These are phyloP conservation scores for Xiphydria camelus DNA, from an alignment of 2,888 invertebrate genomes.

Conservation along the genomic window DNA sequence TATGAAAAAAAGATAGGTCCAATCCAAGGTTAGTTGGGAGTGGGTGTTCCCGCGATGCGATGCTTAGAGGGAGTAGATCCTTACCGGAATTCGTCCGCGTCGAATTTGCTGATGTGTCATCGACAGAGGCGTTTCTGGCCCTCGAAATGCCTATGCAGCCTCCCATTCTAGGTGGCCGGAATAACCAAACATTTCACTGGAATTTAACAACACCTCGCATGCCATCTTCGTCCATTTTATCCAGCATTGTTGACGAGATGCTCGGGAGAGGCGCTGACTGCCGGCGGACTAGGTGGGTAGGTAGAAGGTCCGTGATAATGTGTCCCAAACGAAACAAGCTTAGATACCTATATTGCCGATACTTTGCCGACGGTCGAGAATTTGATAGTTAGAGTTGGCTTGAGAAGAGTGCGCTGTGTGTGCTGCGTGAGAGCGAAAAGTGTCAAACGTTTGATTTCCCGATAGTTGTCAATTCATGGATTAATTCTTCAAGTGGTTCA, in stretches of 20 bases:
- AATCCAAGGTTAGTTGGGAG: conserved; percentile 47
- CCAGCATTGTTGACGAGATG: conserved; percentile 1
- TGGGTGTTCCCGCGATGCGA: conserved; percentile 19
- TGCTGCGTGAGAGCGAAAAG: too few species aligned
- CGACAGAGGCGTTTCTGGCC: conserved; percentile 79
- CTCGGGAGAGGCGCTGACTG: conserved; percentile 31
- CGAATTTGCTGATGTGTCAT: conserved; percentile 78
- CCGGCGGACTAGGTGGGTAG: too few species aligned
- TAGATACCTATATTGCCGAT: too few species aligned
- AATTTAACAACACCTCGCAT: conserved; percentile 54
- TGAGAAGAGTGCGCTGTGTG: too few species aligned
- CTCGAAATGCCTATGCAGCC: conserved; percentile 86
- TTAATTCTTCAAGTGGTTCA: too few species aligned
- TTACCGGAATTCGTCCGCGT: conserved; percentile 82
- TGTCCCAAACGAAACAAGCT: too few species aligned
- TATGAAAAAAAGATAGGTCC: conserved; percentile 10
- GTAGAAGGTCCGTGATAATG: too few species aligned
- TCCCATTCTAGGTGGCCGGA: conserved; percentile 74
- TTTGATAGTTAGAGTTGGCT: too few species aligned
- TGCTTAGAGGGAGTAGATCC: conserved; percentile 15
- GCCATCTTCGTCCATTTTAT: conserved; percentile 53
- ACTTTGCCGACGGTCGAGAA: too few species aligned
- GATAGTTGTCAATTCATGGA: too few species aligned
- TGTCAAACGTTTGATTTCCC: too few species aligned
- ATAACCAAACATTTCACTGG: conserved; percentile 60